These are phyloP conservation scores for Pipistrellus nathusii DNA, from an alignment of 2,797 vertebrate species.

Conservation along the genomic window DNA sequence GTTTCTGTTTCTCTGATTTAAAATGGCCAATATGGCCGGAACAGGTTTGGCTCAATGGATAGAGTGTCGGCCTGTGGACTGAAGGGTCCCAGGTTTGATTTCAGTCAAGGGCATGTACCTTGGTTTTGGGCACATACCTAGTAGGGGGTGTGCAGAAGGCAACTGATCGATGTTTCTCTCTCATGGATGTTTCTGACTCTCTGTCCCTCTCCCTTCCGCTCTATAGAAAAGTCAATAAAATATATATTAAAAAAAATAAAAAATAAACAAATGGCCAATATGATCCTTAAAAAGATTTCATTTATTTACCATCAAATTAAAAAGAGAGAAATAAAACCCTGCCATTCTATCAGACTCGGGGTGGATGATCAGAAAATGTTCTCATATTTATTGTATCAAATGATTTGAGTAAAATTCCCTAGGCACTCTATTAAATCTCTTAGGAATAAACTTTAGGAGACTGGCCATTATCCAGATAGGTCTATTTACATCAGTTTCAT, in stretches of 20 bases:
- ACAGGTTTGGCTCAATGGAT: no score
- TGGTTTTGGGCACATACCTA: no score
- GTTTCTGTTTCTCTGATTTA: slow-evolving; percentile 27
- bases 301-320: background rate
- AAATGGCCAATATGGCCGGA: background rate
- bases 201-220: no score
- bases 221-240: no score
- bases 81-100: no score
- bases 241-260: no score
- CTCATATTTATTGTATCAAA: background rate
- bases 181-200: no score
- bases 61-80: no score
- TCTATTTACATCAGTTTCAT: background rate
- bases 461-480: background rate
- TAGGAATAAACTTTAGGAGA: background rate
- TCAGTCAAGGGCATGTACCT: no score
- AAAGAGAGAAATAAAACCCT: background rate
- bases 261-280: background rate
- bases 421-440: slow-evolving; percentile 10
- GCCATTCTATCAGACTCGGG: background rate
- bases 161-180: no score
- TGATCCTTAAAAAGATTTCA: background rate
- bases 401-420: background rate
- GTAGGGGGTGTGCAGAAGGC: no score
- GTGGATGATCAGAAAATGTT: background rate